Percentiles rank a stretch among this genome's conserved stretches.
Evolutionary conservation across 2,888 invertebrate genomes (phyloP).

Genomic region (Leptinotarsa peninsularis): DNA sequence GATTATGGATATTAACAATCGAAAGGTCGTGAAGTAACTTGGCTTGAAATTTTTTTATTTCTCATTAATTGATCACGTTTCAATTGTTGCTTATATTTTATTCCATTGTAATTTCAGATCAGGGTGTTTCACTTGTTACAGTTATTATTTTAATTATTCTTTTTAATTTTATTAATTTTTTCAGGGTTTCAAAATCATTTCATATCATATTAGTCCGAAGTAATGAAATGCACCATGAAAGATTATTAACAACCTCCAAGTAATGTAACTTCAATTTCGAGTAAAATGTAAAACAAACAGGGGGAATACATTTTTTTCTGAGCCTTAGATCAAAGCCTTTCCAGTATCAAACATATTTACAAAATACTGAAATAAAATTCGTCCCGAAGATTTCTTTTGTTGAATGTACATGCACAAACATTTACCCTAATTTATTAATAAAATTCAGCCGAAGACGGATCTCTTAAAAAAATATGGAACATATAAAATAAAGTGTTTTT

Average conservation of each 20-base stretch:
- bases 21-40: too few species aligned
- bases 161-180: too few species aligned
- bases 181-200: too few species aligned
- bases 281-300: neutral
- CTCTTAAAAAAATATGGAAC: constrained; percentile 35
- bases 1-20: too few species aligned
- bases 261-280: neutral
- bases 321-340: constrained; percentile 3
- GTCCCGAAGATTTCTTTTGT: constrained; percentile 12
- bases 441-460: constrained; percentile 34
- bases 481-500: constrained; percentile 43
- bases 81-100: too few species aligned
- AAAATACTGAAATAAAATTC: constrained; percentile 8
- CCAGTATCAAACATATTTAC: neutral
- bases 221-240: too few species aligned
- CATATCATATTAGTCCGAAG: too few species aligned
- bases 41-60: too few species aligned
- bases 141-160: too few species aligned
- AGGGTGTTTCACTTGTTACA: too few species aligned
- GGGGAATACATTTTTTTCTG: neutral
- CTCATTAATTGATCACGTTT: too few species aligned
- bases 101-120: too few species aligned
- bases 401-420: neutral
- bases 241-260: neutral
- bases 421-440: constrained; percentile 25